Conservation (phyloP, 2,797 vertebrate genomes). For the Geotrypetes seraphini region DNA sequence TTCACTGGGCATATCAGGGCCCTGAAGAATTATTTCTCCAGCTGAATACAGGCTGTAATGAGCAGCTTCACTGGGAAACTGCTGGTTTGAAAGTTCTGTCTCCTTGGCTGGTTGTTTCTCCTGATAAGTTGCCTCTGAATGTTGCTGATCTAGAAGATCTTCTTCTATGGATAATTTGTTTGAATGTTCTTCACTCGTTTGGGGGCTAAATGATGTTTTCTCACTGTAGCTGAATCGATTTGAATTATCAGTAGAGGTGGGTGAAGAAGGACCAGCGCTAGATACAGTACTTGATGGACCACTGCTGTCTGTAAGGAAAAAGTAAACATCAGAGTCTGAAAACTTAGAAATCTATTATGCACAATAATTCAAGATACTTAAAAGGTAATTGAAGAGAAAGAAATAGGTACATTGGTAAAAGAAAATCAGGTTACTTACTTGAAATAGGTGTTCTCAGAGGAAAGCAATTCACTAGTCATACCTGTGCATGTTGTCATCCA, state of each 20-base stretch:
- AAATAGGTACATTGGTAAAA: too few species aligned
- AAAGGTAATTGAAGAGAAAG: too few species aligned
- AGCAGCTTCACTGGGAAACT: too few species aligned
- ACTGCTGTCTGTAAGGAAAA: conserved; percentile 80
- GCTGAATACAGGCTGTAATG: conserved; percentile 17
- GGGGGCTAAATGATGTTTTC: conserved; percentile 63
- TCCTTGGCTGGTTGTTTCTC: not conserved
- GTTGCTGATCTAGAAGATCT: conserved; percentile 14
- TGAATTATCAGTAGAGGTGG: conserved; percentile 72
- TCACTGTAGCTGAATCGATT: conserved; percentile 82
- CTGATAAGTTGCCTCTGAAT: not conserved
- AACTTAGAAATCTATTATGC: too few species aligned
- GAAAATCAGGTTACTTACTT: too few species aligned
- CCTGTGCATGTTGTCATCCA: too few species aligned
- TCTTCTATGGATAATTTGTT: conserved; percentile 15
- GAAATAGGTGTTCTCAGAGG: too few species aligned
- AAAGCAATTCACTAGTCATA: too few species aligned
- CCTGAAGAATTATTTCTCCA: too few species aligned
- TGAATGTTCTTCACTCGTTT: conserved; percentile 66
- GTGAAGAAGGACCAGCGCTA: conserved; percentile 89
- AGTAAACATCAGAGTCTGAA: too few species aligned
- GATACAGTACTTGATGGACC: conserved; percentile 92
- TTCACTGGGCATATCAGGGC: too few species aligned
- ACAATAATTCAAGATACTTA: too few species aligned
- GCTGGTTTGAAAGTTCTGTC: conserved; percentile 25